phyloP scores from a whole-genome alignment of 2,113 vertebrate genomes.

The Colius striatus region DNA sequence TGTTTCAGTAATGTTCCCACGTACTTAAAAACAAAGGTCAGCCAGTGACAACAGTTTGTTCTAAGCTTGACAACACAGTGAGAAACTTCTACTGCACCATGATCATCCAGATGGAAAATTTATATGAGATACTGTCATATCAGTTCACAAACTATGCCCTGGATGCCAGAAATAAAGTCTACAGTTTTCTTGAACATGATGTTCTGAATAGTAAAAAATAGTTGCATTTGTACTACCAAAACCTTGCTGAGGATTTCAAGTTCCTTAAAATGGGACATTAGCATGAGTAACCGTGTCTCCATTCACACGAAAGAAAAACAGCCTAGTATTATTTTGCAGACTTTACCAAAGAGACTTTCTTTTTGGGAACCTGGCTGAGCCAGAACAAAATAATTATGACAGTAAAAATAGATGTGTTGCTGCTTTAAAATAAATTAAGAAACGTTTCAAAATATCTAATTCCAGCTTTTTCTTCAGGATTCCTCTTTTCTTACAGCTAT shows the following conservation, averaged over 20 bases:
- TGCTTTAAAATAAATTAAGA: not conserved
- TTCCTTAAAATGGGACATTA: constrained; percentile 28
- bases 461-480: not conserved
- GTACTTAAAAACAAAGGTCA: constrained; percentile 75
- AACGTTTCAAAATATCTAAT: not conserved
- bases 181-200: constrained; percentile 72
- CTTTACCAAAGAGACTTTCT: not conserved
- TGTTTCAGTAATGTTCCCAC: constrained; percentile 74
- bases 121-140: constrained; percentile 52
- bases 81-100: constrained; percentile 60
- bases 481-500: not conserved
- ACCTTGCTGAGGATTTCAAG: not conserved
- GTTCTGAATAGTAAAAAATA: constrained; percentile 64
- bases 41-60: constrained; percentile 73
- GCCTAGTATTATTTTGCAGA: not conserved
- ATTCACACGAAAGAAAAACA: not conserved
- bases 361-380: not conserved
- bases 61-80: constrained; percentile 59
- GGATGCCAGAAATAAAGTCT: constrained; percentile 67
- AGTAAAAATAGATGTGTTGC: not conserved
- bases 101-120: constrained; percentile 75
- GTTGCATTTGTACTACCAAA: constrained; percentile 48
- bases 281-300: not conserved
- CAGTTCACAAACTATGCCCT: constrained; percentile 63
- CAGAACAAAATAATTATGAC: not conserved